Evolutionary conservation across 2,113 vertebrate species (phyloP).

Genomic region (human): GRCh38 chr4:38163501-38164000

Average conservation of each 20-base stretch:
- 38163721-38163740: constrained; percentile 35
- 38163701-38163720: background rate
- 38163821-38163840: background rate
- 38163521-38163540: background rate
- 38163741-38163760: background rate
- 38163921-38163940: background rate
- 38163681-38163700: background rate
- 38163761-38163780: constrained; percentile 38
- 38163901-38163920: background rate
- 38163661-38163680: constrained; percentile 2
- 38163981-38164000: background rate
- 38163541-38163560: background rate
- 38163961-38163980: background rate
- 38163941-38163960: background rate
- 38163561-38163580: background rate
- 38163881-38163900: background rate
- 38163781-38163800: constrained; percentile 15
- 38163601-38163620: background rate
- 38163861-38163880: background rate
- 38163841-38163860: background rate
- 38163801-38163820: background rate
- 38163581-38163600: background rate
- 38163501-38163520: background rate
- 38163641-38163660: background rate
- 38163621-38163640: background rate